A percentile compares a stretch with the other conserved stretches of the same genome.
Evolutionary conservation across 2,113 vertebrate genomes (phyloP).

Genomic region (human): DNA sequence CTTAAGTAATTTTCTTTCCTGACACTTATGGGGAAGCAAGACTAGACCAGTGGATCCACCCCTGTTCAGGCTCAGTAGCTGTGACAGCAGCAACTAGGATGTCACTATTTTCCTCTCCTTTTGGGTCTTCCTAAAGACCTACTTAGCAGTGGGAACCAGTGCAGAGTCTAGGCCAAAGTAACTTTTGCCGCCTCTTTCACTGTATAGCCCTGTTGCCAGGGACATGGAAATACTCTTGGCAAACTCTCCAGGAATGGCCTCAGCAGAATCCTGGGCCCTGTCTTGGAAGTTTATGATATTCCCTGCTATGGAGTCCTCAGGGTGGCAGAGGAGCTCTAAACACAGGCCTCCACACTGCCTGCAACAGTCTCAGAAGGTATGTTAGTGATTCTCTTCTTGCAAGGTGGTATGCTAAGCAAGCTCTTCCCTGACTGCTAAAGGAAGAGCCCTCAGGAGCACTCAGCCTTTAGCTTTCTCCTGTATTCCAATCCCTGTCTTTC

Average conservation of each 20-base stretch:
- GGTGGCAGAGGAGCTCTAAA: rapidly evolving
- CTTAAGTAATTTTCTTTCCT: not conserved
- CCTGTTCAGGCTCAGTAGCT: not conserved
- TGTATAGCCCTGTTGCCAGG: rapidly evolving
- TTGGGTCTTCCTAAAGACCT: not conserved
- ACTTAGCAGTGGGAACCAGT: not conserved
- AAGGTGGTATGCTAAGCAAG: not conserved
- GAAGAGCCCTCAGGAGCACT: not conserved
- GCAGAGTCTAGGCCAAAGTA: not conserved
- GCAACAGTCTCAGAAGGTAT: not conserved
- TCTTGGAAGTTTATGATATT: not conserved
- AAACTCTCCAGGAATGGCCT: not conserved
- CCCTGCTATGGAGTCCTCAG: not conserved
- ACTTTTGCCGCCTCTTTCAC: not conserved
- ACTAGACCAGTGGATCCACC: rapidly evolving
- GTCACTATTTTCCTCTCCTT: not conserved
- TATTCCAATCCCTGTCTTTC: not conserved
- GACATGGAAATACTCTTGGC: too few species aligned
- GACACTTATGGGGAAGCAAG: not conserved
- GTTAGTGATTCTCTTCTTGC: not conserved
- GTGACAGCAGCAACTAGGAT: not conserved
- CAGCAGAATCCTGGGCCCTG: not conserved
- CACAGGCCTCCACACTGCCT: not conserved
- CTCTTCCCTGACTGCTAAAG: not conserved
- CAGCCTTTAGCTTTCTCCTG: not conserved